Evolutionary conservation across 2,113 vertebrate genomes (phyloP).

Genomic region (Panurus biarmicus): DNA sequence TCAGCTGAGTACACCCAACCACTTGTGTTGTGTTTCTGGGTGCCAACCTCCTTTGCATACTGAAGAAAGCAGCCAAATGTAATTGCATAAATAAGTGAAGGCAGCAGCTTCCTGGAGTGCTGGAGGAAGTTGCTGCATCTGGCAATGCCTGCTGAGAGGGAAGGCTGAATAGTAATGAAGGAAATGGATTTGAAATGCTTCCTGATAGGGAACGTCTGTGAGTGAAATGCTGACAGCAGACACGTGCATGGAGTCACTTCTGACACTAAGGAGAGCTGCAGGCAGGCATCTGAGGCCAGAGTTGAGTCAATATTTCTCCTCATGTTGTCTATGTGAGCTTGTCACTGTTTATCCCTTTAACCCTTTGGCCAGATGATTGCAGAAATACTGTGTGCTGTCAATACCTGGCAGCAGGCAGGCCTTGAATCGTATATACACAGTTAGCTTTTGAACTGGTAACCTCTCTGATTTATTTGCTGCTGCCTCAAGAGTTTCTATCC

Average conservation of each 20-base stretch:
- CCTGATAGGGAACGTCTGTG: background rate
- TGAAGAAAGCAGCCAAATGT: background rate
- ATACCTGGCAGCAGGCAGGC: background rate
- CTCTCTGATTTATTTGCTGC: conserved; percentile 42
- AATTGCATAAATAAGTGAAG: background rate
- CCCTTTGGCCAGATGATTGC: conserved; percentile 14
- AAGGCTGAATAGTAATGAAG: background rate
- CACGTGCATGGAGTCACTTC: background rate
- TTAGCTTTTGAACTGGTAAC: conserved; percentile 18
- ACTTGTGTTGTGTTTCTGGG: background rate
- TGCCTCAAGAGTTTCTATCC: conserved; percentile 20
- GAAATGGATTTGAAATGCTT: background rate
- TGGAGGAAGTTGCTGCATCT: background rate
- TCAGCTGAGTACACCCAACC: background rate
- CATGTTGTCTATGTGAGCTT: background rate
- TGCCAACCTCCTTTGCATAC: background rate
- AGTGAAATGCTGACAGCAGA: background rate
- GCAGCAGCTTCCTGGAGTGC: background rate
- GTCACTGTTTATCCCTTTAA: background rate
- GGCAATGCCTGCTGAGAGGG: background rate
- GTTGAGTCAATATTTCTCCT: background rate
- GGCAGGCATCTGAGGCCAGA: background rate
- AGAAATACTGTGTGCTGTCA: background rate
- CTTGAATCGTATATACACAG: conserved; percentile 14
- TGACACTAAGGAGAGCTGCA: background rate